Evolutionary conservation across 2,888 invertebrate species (phyloP).

Genomic region (Parascotia fuliginaria): DNA sequence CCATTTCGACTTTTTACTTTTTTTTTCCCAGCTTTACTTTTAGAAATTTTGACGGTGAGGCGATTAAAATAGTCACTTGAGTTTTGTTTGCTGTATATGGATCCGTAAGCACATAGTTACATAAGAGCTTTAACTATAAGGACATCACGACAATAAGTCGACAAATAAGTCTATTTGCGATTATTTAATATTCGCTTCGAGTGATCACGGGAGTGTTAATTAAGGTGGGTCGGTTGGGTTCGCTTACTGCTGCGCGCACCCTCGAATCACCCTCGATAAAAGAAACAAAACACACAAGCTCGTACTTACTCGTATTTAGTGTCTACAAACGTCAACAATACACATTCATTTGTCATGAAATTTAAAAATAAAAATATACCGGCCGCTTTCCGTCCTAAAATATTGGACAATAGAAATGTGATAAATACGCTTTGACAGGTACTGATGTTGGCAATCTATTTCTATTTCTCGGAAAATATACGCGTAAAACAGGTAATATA

Average conservation of each 20-base stretch:
- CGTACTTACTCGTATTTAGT: background rate
- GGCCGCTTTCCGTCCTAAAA: background rate
- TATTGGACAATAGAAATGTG: background rate
- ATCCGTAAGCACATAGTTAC: too few species aligned
- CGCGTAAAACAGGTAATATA: background rate
- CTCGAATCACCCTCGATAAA: constrained; percentile 47
- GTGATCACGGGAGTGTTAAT: constrained; percentile 72
- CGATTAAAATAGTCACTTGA: too few species aligned
- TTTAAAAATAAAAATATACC: constrained; percentile 25
- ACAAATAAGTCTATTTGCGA: constrained; percentile 76
- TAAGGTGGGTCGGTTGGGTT: constrained; percentile 64
- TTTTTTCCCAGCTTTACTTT: too few species aligned
- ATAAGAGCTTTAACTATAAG: too few species aligned
- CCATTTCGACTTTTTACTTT: too few species aligned
- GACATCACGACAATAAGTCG: too few species aligned
- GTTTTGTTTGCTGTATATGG: too few species aligned
- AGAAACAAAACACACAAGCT: constrained; percentile 46
- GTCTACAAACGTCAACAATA: constrained; percentile 13
- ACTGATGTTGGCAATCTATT: background rate
- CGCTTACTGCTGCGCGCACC: constrained; percentile 33
- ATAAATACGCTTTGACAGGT: background rate
- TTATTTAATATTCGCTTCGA: constrained; percentile 80
- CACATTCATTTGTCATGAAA: constrained; percentile 15
- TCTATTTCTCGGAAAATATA: background rate
- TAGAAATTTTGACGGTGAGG: too few species aligned